These are phyloP conservation scores for Plumapathes pennacea DNA, from an alignment of 92 coral and sea anemone genomes.

Conservation along the genomic window DNA sequence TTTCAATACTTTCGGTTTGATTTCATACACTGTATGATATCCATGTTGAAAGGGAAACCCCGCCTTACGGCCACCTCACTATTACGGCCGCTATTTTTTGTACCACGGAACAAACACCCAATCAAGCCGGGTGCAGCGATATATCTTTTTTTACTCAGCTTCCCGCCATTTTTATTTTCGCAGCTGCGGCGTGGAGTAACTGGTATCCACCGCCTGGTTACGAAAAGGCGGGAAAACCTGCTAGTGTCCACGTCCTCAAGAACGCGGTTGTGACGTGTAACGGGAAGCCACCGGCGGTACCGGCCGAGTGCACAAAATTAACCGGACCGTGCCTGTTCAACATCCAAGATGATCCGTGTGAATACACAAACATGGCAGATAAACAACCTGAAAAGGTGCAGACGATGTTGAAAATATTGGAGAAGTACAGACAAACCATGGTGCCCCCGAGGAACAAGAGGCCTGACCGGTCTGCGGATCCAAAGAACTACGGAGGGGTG, in stretches of 20 bases:
- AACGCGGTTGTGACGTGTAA: slow-evolving; percentile 78
- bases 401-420: slow-evolving; percentile 58
- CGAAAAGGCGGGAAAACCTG: slow-evolving; percentile 22
- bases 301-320: slow-evolving; percentile 47
- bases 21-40: too few species aligned
- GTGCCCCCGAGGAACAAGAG: slow-evolving; percentile 69
- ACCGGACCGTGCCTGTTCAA: slow-evolving; percentile 81
- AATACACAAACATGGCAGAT: slow-evolving; percentile 62
- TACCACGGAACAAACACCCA: too few species aligned
- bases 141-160: too few species aligned
- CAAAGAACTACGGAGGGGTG: slow-evolving; percentile 63
- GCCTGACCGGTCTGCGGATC: slow-evolving; percentile 49
- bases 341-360: slow-evolving; percentile 71
- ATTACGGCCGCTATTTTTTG: too few species aligned
- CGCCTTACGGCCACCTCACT: too few species aligned
- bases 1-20: too few species aligned
- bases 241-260: slow-evolving; percentile 41
- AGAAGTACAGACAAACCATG: slow-evolving; percentile 69
- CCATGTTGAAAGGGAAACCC: too few species aligned
- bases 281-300: slow-evolving; percentile 57
- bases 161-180: too few species aligned
- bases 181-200: slow-evolving; percentile 68
- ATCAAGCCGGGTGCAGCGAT: too few species aligned
- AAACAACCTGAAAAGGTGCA: slow-evolving; percentile 43
- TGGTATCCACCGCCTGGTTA: slow-evolving; percentile 87